Evolutionary conservation across 2,113 vertebrate genomes (phyloP).

Genomic region (Oncorhynchus nerka): DNA sequence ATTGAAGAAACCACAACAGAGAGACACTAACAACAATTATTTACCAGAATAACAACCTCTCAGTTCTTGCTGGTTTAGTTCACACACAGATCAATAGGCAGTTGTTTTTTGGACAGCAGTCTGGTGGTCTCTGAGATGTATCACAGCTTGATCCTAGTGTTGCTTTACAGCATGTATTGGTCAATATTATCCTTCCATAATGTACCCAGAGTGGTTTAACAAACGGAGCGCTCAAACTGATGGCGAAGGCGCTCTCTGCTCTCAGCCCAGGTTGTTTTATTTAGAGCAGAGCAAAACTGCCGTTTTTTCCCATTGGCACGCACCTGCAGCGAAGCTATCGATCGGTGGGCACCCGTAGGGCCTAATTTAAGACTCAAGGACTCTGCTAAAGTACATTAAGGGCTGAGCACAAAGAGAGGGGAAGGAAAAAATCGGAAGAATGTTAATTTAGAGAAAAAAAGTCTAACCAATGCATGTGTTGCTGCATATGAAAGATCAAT

Average conservation of each 20-base stretch:
- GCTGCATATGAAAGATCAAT: conserved; percentile 36
- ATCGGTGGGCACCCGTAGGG: conserved; percentile 50
- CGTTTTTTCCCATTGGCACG: conserved; percentile 35
- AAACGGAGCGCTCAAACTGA: conserved; percentile 25
- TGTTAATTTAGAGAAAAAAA: conserved; percentile 33
- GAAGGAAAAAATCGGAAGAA: conserved; percentile 14
- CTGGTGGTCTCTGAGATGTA: conserved; percentile 39
- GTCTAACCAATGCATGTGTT: conserved; percentile 31
- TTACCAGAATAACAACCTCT: neutral
- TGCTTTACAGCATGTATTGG: conserved; percentile 44
- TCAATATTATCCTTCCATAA: conserved; percentile 54
- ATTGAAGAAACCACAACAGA: neutral
- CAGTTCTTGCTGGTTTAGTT: conserved; percentile 30
- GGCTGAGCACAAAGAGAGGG: conserved; percentile 45
- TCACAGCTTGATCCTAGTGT: conserved; percentile 56
- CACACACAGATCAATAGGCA: conserved; percentile 58
- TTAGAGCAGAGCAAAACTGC: conserved; percentile 47
- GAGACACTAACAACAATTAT: neutral
- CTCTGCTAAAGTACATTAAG: conserved; percentile 49
- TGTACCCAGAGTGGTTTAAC: conserved; percentile 45
- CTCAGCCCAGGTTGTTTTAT: conserved; percentile 55
- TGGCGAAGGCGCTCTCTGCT: conserved; percentile 32
- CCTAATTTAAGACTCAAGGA: conserved; percentile 56
- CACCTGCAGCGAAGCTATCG: conserved; percentile 59
- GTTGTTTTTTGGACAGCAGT: conserved; percentile 53